These are phyloP conservation scores for Leptopterna dolabrata DNA, from an alignment of 2,888 invertebrate species.

Conservation along the genomic window DNA sequence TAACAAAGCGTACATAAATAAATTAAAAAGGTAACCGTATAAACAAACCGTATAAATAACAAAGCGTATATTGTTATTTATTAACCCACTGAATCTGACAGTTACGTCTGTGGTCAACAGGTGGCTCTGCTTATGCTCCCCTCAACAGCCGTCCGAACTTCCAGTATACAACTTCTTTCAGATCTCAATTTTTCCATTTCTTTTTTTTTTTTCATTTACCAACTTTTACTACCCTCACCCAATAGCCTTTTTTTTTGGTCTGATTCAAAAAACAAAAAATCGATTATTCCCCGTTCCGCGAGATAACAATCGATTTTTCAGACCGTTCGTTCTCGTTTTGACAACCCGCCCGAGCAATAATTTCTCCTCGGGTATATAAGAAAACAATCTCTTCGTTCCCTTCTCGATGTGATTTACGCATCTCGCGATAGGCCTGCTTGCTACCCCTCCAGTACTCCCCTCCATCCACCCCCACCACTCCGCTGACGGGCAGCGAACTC, in stretches of 20 bases:
- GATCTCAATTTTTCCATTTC: background rate
- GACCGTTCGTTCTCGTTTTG: background rate
- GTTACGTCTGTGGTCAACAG: too few species aligned
- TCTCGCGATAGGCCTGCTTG: background rate
- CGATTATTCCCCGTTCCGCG: background rate
- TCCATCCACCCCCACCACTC: background rate
- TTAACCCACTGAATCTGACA: too few species aligned
- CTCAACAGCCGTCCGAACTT: too few species aligned
- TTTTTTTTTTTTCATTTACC: background rate
- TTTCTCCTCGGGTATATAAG: background rate
- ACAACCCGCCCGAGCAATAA: background rate
- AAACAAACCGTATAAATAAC: too few species aligned
- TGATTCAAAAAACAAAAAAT: background rate
- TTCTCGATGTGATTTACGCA: background rate
- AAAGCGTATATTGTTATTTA: too few species aligned
- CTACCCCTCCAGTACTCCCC: background rate
- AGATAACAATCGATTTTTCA: background rate
- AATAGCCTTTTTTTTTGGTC: too few species aligned
- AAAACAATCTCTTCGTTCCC: background rate
- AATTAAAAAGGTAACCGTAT: too few species aligned
- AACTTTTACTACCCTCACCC: too few species aligned
- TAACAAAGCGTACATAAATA: too few species aligned
- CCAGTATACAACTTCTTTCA: too few species aligned
- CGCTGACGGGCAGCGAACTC: background rate
- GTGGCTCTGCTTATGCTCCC: too few species aligned